Conservation (phyloP, 2,888 invertebrate species). For the Mamestra brassicae region DNA sequence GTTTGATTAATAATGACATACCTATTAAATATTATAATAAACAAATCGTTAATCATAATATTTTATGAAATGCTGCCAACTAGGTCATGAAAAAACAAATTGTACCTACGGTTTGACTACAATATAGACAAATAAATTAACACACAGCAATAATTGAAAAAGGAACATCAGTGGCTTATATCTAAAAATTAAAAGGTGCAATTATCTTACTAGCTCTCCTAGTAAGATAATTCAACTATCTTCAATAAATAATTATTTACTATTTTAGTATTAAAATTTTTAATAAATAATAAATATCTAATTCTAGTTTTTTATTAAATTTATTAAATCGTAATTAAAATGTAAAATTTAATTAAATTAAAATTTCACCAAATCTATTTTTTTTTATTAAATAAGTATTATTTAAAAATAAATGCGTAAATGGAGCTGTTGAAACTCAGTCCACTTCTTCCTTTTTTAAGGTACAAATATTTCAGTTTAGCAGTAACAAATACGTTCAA, state of each 20-base stretch:
- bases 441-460: not conserved
- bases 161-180: not conserved
- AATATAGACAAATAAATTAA: not conserved
- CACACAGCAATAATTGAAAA: not conserved
- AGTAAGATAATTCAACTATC: too few relatives aligned
- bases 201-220: not conserved
- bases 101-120: not conserved
- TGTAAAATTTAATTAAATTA: too few relatives aligned
- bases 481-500: not conserved
- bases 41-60: not conserved
- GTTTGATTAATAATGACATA: not conserved
- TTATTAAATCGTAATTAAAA: too few relatives aligned
- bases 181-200: not conserved
- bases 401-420: too few relatives aligned
- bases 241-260: too few relatives aligned
- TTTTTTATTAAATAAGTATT: too few relatives aligned
- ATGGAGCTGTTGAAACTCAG: not conserved
- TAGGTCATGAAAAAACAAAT: not conserved
- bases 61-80: not conserved
- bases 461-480: not conserved
- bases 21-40: not conserved
- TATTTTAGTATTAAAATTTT: too few relatives aligned
- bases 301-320: too few relatives aligned
- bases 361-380: too few relatives aligned
- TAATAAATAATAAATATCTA: too few relatives aligned